Base-by-base conservation (phyloP, 2,797 vertebrate genomes). In the Melanotaenia nigrans region DNA sequence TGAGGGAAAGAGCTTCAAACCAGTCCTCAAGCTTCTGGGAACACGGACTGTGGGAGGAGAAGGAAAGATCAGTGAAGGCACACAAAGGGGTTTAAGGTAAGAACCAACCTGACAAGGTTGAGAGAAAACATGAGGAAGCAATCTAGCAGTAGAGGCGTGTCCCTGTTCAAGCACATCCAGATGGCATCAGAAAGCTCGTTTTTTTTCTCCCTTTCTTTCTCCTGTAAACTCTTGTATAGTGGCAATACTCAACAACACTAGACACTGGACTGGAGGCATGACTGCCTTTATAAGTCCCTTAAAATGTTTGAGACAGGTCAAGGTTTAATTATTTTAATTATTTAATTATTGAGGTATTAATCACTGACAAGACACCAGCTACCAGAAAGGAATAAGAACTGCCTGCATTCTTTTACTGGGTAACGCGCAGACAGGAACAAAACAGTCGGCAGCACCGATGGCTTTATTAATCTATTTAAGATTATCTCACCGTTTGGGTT, bases 21-120 rank as follows among this genome's bases (percentile, higher is more conserved):
- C 94, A 98, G 90, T 99, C 97, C 89, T 97, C 97, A 89, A 99
- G 91, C 92, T 97, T 98, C 75, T 96, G 95, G 89, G 98, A 99
- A 38, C 96, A 88, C 1, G 96, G 98, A 87, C 98, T 99, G 75
- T 36, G 53, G 38, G 33, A 49, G 25, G 32, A 40, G 59, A 69
- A 55, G 16, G 38, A 71, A 40, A 30, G 51, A 55, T 60, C 7
- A 69, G n/a, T 1, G 5, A 66, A 63, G 28, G 49, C 54, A 66
- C n/a, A 73, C 18, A 77, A 28, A 70, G 61, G 32, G 75, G 54
- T 73, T 79, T 72, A 53, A 77, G 82, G 77, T 81, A 53, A 79
- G 78, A 87, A 84, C 76, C 75, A 71, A 78, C 68, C 45, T 59
- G 72, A 75, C 72, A 25, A 77, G 75, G 62, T 69, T 65, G 70